These are phyloP conservation scores for Drosophila miranda DNA, from an alignment of 1,140 invertebrate species.

Conservation along the genomic window DNA sequence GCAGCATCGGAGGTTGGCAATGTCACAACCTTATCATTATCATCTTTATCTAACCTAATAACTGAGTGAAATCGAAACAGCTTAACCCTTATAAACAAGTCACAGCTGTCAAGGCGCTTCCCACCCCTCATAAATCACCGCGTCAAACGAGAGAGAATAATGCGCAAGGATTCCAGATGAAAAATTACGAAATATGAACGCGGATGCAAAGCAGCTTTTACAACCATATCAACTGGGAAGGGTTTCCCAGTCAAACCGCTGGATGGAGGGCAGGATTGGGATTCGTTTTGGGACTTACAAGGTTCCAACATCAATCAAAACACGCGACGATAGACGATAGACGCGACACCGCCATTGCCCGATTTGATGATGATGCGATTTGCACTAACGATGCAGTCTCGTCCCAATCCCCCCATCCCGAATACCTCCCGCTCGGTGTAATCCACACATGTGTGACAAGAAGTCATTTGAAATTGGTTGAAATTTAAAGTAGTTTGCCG, in stretches of 20 bases:
- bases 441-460: slow-evolving; percentile 62
- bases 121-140: slow-evolving; percentile 70
- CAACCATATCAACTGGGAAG: slow-evolving; percentile 22
- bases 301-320: slow-evolving; percentile 75
- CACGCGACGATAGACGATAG: slow-evolving; percentile 24
- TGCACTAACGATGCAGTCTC: slow-evolving; percentile 73
- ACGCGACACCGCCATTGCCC: slow-evolving; percentile 16
- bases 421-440: slow-evolving; percentile 5
- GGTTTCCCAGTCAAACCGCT: slow-evolving; percentile 54
- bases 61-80: slow-evolving; percentile 76
- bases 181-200: slow-evolving; percentile 74
- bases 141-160: slow-evolving; percentile 42
- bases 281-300: slow-evolving; percentile 65
- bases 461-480: slow-evolving; percentile 77
- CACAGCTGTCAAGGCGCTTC: slow-evolving; percentile 53
- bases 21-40: slow-evolving; percentile 78
- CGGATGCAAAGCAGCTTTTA: slow-evolving; percentile 36
- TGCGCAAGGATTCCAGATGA: slow-evolving; percentile 50
- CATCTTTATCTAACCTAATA: slow-evolving; percentile 71
- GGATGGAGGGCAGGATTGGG: slow-evolving; percentile 31
- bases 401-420: slow-evolving; percentile 19
- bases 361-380: slow-evolving; percentile 69
- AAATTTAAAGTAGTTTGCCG: slow-evolving; percentile 77
- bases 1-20: slow-evolving; percentile 24
- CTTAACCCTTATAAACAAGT: slow-evolving; percentile 75